These are phyloP conservation scores for Gallirallus australis DNA, from an alignment of 2,797 vertebrate species.

Conservation along the genomic window DNA sequence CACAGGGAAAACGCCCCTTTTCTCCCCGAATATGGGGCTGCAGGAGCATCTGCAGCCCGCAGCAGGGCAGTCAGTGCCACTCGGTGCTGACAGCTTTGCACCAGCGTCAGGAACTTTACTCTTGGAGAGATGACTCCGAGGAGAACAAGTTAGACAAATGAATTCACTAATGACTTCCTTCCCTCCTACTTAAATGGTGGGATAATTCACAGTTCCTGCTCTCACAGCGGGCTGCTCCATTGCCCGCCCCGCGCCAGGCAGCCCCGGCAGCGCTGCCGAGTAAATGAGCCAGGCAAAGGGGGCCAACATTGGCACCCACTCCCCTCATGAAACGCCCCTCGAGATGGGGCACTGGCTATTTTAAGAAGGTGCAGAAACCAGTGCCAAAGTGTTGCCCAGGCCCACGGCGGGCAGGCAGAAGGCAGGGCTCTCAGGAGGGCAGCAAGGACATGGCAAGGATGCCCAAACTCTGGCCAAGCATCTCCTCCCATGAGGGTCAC, in stretches of 20 bases:
- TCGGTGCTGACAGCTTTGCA: neutral
- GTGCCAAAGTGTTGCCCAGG: neutral
- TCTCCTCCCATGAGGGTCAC: neutral
- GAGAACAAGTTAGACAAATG: slow-evolving; percentile 64
- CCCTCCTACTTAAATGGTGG: slow-evolving; percentile 37
- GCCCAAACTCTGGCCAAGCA: fast-evolving
- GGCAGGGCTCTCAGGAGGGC: neutral
- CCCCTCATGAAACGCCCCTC: fast-evolving
- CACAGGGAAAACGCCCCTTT: neutral
- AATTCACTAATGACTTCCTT: slow-evolving; percentile 67
- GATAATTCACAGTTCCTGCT: slow-evolving; percentile 38
- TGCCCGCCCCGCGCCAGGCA: neutral
- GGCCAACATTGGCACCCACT: neutral
- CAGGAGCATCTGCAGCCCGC: fast-evolving
- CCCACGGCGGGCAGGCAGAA: neutral
- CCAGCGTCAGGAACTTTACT: slow-evolving; percentile 9
- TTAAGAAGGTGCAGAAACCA: fast-evolving
- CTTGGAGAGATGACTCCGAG: slow-evolving; percentile 6
- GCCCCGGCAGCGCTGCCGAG: neutral
- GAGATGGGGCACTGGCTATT: neutral
- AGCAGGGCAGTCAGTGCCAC: neutral
- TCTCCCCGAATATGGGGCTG: neutral
- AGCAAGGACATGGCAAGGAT: fast-evolving
- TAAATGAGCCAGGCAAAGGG: neutral
- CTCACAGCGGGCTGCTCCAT: neutral